A percentile compares a stretch with the other conserved stretches of the same genome.
Evolutionary conservation across 2,888 invertebrate genomes (phyloP).

Genomic region (Oligia strigilis): DNA sequence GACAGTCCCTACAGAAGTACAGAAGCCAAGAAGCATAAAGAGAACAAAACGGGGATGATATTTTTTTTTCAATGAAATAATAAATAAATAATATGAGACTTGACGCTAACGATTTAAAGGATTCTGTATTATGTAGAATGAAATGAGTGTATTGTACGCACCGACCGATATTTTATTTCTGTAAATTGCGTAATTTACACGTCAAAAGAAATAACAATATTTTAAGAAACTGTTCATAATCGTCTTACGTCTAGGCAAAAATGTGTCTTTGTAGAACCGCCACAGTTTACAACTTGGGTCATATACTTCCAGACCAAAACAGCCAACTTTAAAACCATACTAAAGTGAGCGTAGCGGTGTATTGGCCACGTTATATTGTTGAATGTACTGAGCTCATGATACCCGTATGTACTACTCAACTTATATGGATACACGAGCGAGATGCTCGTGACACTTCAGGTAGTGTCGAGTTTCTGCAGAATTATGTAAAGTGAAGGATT

Average conservation of each 20-base stretch:
- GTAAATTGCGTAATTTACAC: neutral
- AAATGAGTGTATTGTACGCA: neutral
- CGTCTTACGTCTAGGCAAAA: no score
- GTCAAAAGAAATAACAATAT: neutral
- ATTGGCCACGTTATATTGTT: constrained; percentile 72
- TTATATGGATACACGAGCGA: constrained; percentile 18
- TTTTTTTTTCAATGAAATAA: neutral
- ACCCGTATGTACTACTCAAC: constrained; percentile 17
- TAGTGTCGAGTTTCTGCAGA: constrained; percentile 11
- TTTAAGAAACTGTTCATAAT: neutral
- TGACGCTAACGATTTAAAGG: neutral
- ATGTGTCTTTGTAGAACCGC: neutral
- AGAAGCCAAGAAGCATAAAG: neutral
- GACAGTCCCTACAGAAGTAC: neutral
- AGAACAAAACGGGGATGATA: neutral
- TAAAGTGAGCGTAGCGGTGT: constrained; percentile 71
- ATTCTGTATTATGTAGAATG: neutral
- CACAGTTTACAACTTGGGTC: constrained; percentile 50
- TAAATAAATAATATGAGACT: neutral
- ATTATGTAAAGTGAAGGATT: constrained; percentile 16
- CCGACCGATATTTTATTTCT: neutral
- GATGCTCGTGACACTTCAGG: constrained; percentile 9
- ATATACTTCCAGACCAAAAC: constrained; percentile 59
- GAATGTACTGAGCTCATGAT: constrained; percentile 66
- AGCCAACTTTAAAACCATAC: constrained; percentile 71